Evolutionary conservation across 2,888 invertebrate species (phyloP).

Genomic region (Chirona hameri): DNA sequence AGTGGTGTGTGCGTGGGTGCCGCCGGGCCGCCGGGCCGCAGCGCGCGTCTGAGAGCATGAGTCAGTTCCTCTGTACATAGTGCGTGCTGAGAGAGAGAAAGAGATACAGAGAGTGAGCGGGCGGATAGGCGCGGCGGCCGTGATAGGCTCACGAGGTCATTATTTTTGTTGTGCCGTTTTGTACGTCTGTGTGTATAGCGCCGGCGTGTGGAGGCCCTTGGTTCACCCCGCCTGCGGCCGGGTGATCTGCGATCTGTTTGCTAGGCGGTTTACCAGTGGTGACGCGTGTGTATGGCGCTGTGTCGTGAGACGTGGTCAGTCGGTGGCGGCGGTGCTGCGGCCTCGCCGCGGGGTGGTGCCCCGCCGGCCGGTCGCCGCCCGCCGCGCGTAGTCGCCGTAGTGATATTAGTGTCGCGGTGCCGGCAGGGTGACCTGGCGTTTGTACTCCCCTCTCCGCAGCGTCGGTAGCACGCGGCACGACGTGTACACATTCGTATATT

Average conservation of each 20-base stretch:
- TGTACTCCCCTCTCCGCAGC: not conserved
- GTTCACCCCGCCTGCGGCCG: not conserved
- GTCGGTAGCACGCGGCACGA: not conserved
- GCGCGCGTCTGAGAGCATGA: too few relatives aligned
- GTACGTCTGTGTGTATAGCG: not conserved
- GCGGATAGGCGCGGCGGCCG: too few relatives aligned
- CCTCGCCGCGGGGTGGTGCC: not conserved
- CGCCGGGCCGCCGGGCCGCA: too few relatives aligned
- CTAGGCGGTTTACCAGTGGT: not conserved
- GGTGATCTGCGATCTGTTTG: not conserved
- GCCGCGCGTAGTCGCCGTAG: not conserved
- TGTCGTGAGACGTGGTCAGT: not conserved
- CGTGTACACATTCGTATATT: not conserved
- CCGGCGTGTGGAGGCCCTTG: not conserved
- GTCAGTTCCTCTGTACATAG: too few relatives aligned
- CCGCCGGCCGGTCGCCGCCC: not conserved
- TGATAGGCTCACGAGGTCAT: not conserved
- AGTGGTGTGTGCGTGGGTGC: too few relatives aligned
- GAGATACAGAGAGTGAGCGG: too few relatives aligned
- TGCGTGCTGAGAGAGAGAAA: too few relatives aligned
- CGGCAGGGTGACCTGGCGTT: not conserved
- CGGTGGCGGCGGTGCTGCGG: not conserved
- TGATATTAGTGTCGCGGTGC: conserved; percentile 2
- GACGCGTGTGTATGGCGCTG: not conserved
- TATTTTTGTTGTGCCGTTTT: conserved; percentile 1